Base-by-base conservation (phyloP, 2,113 vertebrate genomes). In the Dolichallabes microphthalmus region DNA sequence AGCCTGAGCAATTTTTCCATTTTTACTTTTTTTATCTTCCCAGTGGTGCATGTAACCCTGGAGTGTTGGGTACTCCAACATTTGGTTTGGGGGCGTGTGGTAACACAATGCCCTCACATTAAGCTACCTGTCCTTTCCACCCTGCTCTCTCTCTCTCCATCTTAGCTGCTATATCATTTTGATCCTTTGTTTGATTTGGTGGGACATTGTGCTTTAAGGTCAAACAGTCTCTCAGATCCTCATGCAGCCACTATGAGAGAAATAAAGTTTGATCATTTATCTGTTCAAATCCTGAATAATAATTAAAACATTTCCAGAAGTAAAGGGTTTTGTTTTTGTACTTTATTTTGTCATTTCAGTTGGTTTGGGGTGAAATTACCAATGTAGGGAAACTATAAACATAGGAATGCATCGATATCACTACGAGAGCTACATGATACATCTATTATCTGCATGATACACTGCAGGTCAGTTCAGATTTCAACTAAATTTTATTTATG, bases 121-220 rank as follows among this genome's bases (percentile, higher is more conserved):
- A 74, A 57, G 20, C 39, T 53, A 78, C 81, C 78, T 80, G 22
- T 52, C 53, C 82, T 87, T 35, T 50, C 60, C 45, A 73, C 11
- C 53, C 27, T 39, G 20, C 50, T 30, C 30, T 17, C 11, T 35
- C 22, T 61, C 58, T 6, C 17, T 60, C 61, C 27, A 52, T 74
- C 11, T 27, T 30, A 15, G 4, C 25, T 75, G 45, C 13, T 25
- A 53, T 13, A 17, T 8, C 17, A 27, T 53, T 53, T 53, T 25
- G 27, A 75, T 53, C 17, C 25, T 50, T 50, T 27, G 50, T 75
- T 11, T 64, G 45, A 57, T 71, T 57, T 71, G 17, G 11, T 50
- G 32, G 60, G 35, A 27, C 55, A 39, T 60, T 75, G 68, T 53
- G 50, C 25, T 75, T 75, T 75, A 27, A 75, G 73, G 73, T 52